Percentiles rank a stretch among this genome's conserved stretches.
Evolutionary conservation across 2,888 invertebrate genomes (phyloP).

Genomic region (Junonia oenone): DNA sequence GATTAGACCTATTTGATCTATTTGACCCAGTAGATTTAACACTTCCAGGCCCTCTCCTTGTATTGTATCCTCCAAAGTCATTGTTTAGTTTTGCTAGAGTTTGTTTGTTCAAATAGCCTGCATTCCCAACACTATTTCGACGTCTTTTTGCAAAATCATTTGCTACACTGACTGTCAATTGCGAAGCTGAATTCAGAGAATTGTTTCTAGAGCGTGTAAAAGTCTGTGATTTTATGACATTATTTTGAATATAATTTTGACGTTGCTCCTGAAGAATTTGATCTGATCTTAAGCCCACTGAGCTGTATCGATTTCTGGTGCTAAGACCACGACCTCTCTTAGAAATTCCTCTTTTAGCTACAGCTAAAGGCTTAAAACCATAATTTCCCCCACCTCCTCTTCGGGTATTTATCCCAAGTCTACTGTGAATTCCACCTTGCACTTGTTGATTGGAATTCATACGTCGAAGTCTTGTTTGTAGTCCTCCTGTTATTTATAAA

Average conservation of each 20-base stretch:
- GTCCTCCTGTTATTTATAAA: constrained; percentile 49
- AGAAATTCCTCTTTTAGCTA: constrained; percentile 64
- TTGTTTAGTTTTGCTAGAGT: constrained; percentile 62
- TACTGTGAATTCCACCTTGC: constrained; percentile 52
- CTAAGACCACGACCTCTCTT: constrained; percentile 62
- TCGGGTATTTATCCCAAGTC: constrained; percentile 58
- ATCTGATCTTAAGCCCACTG: constrained; percentile 68
- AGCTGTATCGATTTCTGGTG: constrained; percentile 59
- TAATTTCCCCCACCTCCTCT: constrained; percentile 49
- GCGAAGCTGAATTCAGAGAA: constrained; percentile 58
- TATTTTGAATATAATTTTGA: constrained; percentile 49
- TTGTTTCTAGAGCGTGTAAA: constrained; percentile 69
- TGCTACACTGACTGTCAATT: constrained; percentile 67
- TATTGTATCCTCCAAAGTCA: constrained; percentile 55
- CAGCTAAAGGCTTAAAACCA: constrained; percentile 52
- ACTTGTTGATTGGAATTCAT: constrained; percentile 51
- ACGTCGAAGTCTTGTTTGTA: constrained; percentile 47
- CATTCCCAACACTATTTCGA: constrained; percentile 63
- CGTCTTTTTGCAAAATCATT: constrained; percentile 65
- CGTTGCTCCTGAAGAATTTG: constrained; percentile 62
- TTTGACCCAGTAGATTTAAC: constrained; percentile 66
- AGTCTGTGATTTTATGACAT: constrained; percentile 64
- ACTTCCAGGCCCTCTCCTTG: constrained; percentile 62
- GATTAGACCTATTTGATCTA: constrained; percentile 50
- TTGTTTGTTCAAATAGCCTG: constrained; percentile 59